Conservation (phyloP, 37 sponge, comb jelly and placozoan genomes). For the Hormiphora californensis region DNA sequence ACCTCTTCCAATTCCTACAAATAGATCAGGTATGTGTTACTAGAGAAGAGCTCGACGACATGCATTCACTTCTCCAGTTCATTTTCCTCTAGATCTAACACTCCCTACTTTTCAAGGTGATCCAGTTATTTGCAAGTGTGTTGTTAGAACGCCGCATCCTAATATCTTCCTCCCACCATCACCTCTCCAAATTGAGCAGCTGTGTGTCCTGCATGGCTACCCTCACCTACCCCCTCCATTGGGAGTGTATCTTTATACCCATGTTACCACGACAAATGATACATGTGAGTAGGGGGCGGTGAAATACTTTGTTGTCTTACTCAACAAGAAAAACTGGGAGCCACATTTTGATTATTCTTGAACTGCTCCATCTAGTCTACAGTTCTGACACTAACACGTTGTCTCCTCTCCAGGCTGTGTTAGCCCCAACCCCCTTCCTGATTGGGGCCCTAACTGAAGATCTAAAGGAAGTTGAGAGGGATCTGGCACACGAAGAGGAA, state of each 20-base stretch:
- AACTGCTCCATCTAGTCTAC: not conserved
- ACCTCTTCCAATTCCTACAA: not conserved
- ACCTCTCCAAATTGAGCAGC: not conserved
- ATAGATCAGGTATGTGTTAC: not conserved
- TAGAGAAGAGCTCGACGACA: too few relatives aligned
- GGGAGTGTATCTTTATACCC: constrained; percentile 4
- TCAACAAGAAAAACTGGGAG: too few relatives aligned
- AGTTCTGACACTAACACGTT: too few relatives aligned
- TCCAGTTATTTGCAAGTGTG: not conserved
- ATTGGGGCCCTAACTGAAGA: not conserved
- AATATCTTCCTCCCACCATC: constrained; percentile 8
- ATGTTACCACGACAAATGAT: not conserved
- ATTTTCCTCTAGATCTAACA: not conserved
- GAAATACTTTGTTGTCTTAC: not conserved
- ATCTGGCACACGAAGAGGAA: not conserved
- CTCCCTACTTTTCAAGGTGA: not conserved
- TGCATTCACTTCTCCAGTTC: not conserved
- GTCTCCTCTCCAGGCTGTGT: not conserved
- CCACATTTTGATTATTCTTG: not conserved
- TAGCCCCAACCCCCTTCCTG: constrained; percentile 8
- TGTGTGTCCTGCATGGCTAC: not conserved
- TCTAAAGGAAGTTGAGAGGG: not conserved
- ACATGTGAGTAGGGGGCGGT: not conserved
- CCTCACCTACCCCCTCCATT: constrained; percentile 21
- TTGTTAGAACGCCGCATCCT: not conserved